Evolutionary conservation across 2,797 vertebrate species (phyloP).

Genomic region (Xerus rutilus): DNA sequence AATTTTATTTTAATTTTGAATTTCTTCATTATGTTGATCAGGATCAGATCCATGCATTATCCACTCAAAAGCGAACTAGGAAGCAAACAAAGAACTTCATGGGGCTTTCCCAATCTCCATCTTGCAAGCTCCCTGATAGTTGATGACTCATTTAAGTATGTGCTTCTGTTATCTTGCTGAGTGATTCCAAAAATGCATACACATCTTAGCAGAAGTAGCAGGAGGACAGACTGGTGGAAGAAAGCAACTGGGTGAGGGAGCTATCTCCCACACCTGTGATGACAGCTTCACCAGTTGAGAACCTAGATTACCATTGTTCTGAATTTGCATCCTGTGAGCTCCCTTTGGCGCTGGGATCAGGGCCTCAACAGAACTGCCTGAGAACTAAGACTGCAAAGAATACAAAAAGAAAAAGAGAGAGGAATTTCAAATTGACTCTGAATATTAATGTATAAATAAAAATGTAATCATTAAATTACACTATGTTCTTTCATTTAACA

Average conservation of each 20-base stretch:
- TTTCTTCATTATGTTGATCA: neutral
- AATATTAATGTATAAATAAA: neutral
- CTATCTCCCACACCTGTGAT: neutral
- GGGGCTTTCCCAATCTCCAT: neutral
- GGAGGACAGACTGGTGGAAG: neutral
- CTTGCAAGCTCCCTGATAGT: neutral
- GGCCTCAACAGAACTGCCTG: neutral
- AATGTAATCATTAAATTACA: neutral
- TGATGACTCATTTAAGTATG: neutral
- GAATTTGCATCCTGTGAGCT: neutral
- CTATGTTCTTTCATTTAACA: neutral
- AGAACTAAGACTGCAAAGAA: neutral
- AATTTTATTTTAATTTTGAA: constrained; percentile 25
- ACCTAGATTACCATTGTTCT: neutral
- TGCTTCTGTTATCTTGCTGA: neutral
- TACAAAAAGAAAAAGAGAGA: neutral
- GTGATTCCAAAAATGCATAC: neutral
- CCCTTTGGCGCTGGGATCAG: neutral
- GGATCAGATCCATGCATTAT: neutral
- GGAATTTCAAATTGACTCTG: neutral
- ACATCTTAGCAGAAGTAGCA: neutral
- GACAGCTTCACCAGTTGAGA: too few species aligned
- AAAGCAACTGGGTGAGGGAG: neutral
- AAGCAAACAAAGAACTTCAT: neutral
- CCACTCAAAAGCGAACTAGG: neutral